Evolutionary conservation across 2,113 vertebrate genomes (phyloP).

Genomic region (Galeopterus variegatus): DNA sequence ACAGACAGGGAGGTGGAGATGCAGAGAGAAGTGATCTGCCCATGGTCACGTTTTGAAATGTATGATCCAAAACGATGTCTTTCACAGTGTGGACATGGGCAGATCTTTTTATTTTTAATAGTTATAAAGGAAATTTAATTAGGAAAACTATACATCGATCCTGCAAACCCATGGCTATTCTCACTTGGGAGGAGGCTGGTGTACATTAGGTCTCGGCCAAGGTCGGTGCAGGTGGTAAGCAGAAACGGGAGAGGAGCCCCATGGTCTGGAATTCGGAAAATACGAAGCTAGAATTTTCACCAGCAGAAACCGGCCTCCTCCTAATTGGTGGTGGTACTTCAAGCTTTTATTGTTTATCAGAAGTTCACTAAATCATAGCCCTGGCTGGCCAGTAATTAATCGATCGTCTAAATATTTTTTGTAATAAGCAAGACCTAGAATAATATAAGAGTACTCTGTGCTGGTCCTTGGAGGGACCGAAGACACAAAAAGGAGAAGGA

Average conservation of each 20-base stretch:
- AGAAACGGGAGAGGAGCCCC: too few species aligned
- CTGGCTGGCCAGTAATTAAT: background rate
- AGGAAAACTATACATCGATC: background rate
- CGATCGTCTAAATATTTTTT: background rate
- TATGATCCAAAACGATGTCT: background rate
- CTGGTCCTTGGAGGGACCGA: background rate
- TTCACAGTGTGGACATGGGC: too few species aligned
- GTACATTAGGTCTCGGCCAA: background rate
- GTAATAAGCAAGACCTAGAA: background rate
- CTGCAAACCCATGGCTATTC: background rate
- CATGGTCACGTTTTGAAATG: background rate
- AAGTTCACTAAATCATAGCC: background rate
- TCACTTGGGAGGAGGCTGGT: too few species aligned
- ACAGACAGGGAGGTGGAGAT: background rate
- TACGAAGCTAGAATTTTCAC: background rate
- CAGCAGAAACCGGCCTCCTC: background rate
- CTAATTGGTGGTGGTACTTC: background rate
- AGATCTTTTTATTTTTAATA: background rate
- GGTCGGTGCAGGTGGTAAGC: background rate
- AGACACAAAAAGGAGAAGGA: background rate
- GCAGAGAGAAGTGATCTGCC: background rate
- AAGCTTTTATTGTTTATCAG: background rate
- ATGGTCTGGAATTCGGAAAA: background rate
- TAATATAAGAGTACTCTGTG: background rate
- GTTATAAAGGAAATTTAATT: background rate